Evolutionary conservation across 2,888 invertebrate species (phyloP).

Genomic region (Pomacea canaliculata): DNA sequence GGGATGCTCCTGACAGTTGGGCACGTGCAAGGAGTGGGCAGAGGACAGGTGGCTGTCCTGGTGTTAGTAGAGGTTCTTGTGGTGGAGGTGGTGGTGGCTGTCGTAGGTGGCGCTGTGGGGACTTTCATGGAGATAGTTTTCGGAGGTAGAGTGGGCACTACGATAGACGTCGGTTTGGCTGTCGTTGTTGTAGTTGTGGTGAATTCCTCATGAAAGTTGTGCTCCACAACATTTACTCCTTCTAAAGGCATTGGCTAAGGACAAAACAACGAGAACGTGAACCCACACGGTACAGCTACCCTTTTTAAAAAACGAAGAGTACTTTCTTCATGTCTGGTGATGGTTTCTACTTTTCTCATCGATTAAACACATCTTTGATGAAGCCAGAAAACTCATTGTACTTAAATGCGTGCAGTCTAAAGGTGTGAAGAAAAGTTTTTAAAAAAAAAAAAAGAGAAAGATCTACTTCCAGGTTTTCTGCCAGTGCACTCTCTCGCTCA

Average conservation of each 20-base stretch:
- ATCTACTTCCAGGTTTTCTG: too few relatives aligned
- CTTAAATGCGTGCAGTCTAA: too few relatives aligned
- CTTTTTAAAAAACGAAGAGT: too few relatives aligned
- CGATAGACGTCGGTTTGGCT: not conserved
- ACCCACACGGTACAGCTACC: too few relatives aligned
- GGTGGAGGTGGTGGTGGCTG: not conserved
- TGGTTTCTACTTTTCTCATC: too few relatives aligned
- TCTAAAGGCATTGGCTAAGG: constrained; percentile 6
- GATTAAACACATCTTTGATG: too few relatives aligned
- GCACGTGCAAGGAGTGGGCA: not conserved
- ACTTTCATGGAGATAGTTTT: not conserved
- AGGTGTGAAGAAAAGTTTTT: too few relatives aligned
- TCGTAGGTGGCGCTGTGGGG: not conserved
- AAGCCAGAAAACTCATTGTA: too few relatives aligned
- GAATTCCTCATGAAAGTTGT: constrained; percentile 13
- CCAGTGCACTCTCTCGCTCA: too few relatives aligned
- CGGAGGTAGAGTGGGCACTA: constrained; percentile 12
- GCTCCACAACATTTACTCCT: constrained; percentile 19
- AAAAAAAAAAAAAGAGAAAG: too few relatives aligned
- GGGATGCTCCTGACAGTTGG: not conserved
- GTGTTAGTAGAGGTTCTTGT: not conserved
- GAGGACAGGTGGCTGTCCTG: not conserved
- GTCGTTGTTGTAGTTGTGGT: constrained; percentile 16
- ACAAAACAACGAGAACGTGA: not conserved
- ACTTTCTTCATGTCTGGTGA: too few relatives aligned